A percentile compares a stretch with the other conserved stretches of the same genome.
These are phyloP conservation scores for Drosophila busckii DNA, from an alignment of 1,140 invertebrate species.

Conservation along the genomic window DNA sequence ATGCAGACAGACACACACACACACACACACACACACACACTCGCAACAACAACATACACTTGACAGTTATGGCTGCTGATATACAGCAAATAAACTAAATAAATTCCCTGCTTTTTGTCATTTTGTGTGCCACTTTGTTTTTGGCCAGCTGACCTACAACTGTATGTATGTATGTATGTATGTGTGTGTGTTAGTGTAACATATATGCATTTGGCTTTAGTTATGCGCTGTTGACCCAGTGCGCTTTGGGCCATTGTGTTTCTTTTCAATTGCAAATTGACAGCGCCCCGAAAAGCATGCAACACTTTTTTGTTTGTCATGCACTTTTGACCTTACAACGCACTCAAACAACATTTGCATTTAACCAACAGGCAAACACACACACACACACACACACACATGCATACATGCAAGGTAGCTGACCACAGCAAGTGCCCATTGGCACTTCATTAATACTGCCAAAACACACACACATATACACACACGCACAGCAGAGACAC, in stretches of 20 bases:
- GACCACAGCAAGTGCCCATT: constrained; percentile 26
- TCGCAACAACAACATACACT: constrained; percentile 41
- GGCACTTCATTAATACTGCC: constrained; percentile 56
- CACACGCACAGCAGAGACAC: not conserved
- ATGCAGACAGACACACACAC: constrained; percentile 4
- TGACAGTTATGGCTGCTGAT: constrained; percentile 75
- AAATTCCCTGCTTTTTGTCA: constrained; percentile 66
- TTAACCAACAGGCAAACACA: not conserved
- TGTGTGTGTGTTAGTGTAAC: not conserved
- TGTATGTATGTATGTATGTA: not conserved
- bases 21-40: not conserved
- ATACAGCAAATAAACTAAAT: constrained; percentile 75
- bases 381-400: no score
- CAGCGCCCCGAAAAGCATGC: constrained; percentile 25
- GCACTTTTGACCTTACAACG: not conserved
- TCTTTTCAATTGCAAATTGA: constrained; percentile 47
- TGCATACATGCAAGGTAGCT: not conserved
- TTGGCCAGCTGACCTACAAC: constrained; percentile 4
- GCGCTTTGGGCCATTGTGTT: constrained; percentile 8
- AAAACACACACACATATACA: constrained; percentile 2
- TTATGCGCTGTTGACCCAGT: constrained; percentile 17
- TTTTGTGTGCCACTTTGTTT: constrained; percentile 53
- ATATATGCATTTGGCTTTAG: no score
- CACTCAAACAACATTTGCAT: constrained; percentile 2
- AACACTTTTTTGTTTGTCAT: constrained; percentile 13